Base-by-base conservation (phyloP, 2,888 invertebrate species). In the Eupelmus urozonus region DNA sequence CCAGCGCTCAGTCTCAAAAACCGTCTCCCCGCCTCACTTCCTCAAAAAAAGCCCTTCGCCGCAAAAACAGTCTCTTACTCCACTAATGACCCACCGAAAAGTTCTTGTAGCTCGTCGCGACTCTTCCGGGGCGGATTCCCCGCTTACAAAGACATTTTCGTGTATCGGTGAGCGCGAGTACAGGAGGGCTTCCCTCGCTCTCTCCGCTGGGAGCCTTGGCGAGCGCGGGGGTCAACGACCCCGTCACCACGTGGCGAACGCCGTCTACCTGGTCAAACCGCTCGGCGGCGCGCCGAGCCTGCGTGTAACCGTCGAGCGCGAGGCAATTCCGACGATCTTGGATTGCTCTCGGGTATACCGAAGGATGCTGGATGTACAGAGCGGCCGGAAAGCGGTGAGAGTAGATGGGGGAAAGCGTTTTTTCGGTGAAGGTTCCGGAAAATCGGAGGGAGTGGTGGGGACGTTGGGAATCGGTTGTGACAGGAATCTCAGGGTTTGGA, bases 171-270 rank as follows among this genome's bases (percentile, higher is more conserved):
- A 16, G 20, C 5, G 20, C 20, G 71, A 23, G 18, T 23, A 45
- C 55, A 63, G n/a, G n/a, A 57, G 66, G 74, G 66, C 65, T 65
- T 29, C 51, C 18, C 53, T 45, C 57, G 25, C 13, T 45, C 45
- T 59, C 57, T 40, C 40, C 25, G n/a, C n/a, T n/a, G n/a, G n/a
- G n/a, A n/a, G n/a, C n/a, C 29, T 63, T 20, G 23, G 18, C 45
- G 20, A 11, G 25, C 25, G 27, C 25, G 18, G n/a, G n/a, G 77
- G 69, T 1, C 73, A 69, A 69, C 53, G 78, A 78, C 66, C 78
- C 20, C 57, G 18, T 13, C 57, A 9, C 72, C 78, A 78, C 78
- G 78, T 78, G 78, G 78, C 73, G 51, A 63, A 62, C 76, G 70
- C 25, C 3, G 40, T 57, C 60, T 60, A 66, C 65, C 75, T 69